phyloP scores from a whole-genome alignment of 2,113 vertebrate species.

The Dolichotis patagonum region DNA sequence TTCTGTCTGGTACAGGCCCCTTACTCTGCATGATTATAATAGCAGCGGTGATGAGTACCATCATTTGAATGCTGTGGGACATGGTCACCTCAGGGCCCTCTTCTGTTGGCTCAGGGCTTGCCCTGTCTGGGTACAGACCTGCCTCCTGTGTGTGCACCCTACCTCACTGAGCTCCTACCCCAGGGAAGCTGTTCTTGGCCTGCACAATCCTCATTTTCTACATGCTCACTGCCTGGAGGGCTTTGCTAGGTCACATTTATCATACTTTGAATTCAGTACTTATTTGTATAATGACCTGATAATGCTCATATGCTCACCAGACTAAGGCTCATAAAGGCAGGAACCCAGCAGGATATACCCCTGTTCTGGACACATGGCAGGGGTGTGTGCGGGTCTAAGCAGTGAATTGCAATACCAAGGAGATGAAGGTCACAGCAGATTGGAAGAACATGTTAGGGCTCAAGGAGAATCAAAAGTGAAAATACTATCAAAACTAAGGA shows the following conservation, averaged over 20 bases:
- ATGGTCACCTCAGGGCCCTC: neutral
- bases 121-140: neutral
- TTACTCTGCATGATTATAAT: no score
- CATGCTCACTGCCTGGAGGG: neutral
- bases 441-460: neutral
- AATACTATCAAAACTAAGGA: neutral
- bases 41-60: neutral
- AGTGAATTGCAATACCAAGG: neutral
- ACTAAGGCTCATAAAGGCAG: neutral
- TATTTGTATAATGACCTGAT: neutral
- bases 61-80: accelerated
- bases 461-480: neutral
- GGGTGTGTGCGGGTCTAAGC: accelerated
- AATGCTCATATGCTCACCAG: neutral
- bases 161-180: neutral
- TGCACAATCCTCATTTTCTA: neutral
- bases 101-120: neutral
- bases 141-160: neutral
- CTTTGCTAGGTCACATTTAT: neutral
- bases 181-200: neutral
- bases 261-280: neutral
- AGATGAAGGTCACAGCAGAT: accelerated
- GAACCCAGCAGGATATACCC: neutral
- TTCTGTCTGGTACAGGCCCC: neutral
- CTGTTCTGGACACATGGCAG: neutral